These are phyloP conservation scores for Acanthochromis polyacanthus DNA, from an alignment of 2,113 vertebrate genomes.

Conservation along the genomic window DNA sequence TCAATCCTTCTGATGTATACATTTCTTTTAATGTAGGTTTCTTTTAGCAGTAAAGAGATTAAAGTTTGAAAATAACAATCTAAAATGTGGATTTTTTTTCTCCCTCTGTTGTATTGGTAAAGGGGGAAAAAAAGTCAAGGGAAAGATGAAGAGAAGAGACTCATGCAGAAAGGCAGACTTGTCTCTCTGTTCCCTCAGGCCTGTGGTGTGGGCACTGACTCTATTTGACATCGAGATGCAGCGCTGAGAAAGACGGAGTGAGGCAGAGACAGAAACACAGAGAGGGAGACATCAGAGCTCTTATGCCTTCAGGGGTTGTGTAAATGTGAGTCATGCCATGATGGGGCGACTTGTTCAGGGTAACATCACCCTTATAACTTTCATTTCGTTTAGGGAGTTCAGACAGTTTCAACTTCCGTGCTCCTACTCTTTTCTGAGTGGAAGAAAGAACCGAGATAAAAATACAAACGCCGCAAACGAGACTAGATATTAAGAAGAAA, in stretches of 20 bases:
- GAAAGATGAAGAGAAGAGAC: conserved; percentile 67
- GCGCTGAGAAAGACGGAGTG: conserved; percentile 73
- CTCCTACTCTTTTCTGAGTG: conserved; percentile 47
- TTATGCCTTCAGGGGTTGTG: conserved; percentile 75
- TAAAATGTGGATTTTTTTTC: conserved; percentile 33
- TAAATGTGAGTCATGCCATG: conserved; percentile 78
- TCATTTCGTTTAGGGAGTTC: conserved; percentile 72
- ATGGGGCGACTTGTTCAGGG: conserved; percentile 75
- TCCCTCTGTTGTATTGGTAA: neutral
- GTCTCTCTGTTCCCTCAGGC: conserved; percentile 77
- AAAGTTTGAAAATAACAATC: conserved; percentile 6
- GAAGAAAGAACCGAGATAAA: conserved; percentile 51
- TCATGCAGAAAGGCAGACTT: conserved; percentile 72
- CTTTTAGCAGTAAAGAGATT: conserved; percentile 8
- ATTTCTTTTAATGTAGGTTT: conserved; percentile 14
- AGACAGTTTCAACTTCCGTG: conserved; percentile 62
- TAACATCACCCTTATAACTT: conserved; percentile 75
- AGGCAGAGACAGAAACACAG: conserved; percentile 71
- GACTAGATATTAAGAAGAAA: conserved; percentile 37
- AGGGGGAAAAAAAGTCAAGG: conserved; percentile 32
- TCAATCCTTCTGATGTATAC: conserved; percentile 20
- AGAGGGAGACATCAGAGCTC: conserved; percentile 72
- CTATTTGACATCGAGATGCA: conserved; percentile 79
- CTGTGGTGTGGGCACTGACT: conserved; percentile 79
- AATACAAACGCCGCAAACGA: conserved; percentile 50